Conservation (phyloP, 37 sponge, comb jelly and placozoan genomes). For the Eunapius fragilis region DNA sequence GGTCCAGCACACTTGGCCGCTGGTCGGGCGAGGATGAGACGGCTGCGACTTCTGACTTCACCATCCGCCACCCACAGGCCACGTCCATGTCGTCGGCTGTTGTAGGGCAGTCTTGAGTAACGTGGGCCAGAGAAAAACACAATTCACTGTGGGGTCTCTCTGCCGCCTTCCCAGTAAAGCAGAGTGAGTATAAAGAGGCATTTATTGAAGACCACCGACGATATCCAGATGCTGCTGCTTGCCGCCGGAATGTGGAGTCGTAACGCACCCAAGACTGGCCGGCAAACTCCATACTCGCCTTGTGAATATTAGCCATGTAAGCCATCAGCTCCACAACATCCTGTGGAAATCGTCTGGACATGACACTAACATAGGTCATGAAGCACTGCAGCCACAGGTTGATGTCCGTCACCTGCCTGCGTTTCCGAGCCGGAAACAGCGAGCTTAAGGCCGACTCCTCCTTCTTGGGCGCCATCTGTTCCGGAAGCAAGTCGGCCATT, state of each 20-base stretch:
- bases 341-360: too few relatives aligned
- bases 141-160: not conserved
- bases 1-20: not conserved
- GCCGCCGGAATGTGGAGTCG: constrained; percentile 6
- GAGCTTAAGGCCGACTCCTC: not conserved
- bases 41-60: not conserved
- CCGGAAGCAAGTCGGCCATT: not conserved
- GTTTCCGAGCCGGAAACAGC: not conserved
- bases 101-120: not conserved
- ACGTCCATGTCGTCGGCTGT: not conserved
- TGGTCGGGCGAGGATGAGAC: not conserved
- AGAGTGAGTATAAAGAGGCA: constrained; percentile 1
- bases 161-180: constrained; percentile 1
- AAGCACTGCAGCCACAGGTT: too few relatives aligned
- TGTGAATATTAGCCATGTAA: not conserved
- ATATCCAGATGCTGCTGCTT: not conserved
- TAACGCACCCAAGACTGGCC: constrained; percentile 15
- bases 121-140: constrained; percentile 2
- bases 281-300: constrained; percentile 10
- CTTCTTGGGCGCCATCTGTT: not conserved
- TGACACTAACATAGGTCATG: too few relatives aligned
- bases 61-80: not conserved
- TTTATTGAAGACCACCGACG: not conserved
- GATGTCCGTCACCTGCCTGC: too few relatives aligned
- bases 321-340: not conserved